Percentiles rank a stretch among this genome's conserved stretches.
These are phyloP conservation scores for Belonocnema kinseyi DNA, from an alignment of 1,140 invertebrate species.

Conservation along the genomic window DNA sequence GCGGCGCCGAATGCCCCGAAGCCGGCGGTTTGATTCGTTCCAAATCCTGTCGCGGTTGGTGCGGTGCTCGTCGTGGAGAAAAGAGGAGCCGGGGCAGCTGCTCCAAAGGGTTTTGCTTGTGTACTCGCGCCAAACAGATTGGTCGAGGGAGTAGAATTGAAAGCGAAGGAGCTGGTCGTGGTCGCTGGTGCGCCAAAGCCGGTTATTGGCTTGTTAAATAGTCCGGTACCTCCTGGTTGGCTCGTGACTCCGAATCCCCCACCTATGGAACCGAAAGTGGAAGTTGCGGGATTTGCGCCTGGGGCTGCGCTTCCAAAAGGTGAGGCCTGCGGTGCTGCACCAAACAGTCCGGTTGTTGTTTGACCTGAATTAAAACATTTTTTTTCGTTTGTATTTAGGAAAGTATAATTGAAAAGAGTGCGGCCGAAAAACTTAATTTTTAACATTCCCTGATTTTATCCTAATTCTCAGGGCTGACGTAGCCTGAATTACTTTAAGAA, in stretches of 20 bases:
- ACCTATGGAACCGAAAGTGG: conserved; percentile 75
- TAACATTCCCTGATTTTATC: not conserved
- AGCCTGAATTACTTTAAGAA: too few species aligned
- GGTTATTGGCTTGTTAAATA: conserved; percentile 74
- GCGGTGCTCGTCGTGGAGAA: conserved; percentile 65
- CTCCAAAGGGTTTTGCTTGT: conserved; percentile 74
- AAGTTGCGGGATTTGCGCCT: conserved; percentile 64
- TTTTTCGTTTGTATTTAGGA: not conserved
- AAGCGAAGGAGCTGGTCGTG: conserved; percentile 78
- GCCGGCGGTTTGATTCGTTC: conserved; percentile 66
- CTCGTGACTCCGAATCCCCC: conserved; percentile 76
- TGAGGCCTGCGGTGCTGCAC: conserved; percentile 68
- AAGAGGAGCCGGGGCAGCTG: conserved; percentile 65
- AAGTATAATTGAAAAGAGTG: too few species aligned
- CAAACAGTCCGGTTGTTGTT: conserved; percentile 77
- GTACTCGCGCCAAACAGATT: conserved; percentile 71
- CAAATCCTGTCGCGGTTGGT: conserved; percentile 71
- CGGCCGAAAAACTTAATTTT: too few species aligned
- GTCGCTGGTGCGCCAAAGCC: conserved; percentile 78
- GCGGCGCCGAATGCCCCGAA: conserved; percentile 71
- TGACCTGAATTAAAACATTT: conserved; percentile 50
- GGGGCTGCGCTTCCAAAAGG: conserved; percentile 73
- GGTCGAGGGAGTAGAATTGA: conserved; percentile 72
- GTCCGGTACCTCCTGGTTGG: conserved; percentile 67
- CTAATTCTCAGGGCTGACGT: not conserved